Base-by-base conservation (phyloP, 2,888 invertebrate genomes). In the Schizotus pectinicornis region DNA sequence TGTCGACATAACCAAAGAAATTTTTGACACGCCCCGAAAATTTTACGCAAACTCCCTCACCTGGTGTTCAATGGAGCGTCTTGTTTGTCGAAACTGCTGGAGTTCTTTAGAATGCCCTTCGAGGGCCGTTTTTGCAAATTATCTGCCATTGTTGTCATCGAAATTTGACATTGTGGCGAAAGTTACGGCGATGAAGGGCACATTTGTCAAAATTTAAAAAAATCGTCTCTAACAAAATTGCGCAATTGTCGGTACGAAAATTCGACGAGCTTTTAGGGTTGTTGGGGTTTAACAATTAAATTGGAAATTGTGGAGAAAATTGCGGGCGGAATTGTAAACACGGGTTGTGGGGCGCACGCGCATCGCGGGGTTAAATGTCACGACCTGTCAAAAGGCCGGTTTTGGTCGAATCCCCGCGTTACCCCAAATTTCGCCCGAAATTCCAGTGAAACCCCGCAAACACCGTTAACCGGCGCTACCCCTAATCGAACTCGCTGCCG, bases 21-120 rank as follows among this genome's bases (percentile, higher is more conserved):
- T 30, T 34, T 37, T 37, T 43, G 47, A 58, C 42, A 42, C 42
- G 47, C 48, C 37, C 39, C 46, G 30, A 35, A 32, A 50, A 45
- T 7, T 38, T 46, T 22, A 39, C 12, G 31, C 11, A 14, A 50
- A 50, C n/a, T 50, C 7, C 42, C 72, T 70, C 73, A 74, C 77
- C 68, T 70, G 64, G 79, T 75, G 48, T 58, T 37, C 3, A 71
- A 67, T 43, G 72, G 78, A 34, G 67, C 56, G 39, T 79, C 77
- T 55, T 76, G 87, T 60, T 86, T 88, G 80, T 96, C 95, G 77
- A 95, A 91, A 82, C 95, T 95, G 68, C 94, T 90, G 7, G 95
- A 94, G 60, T 92, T 89, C 81, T 96, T 97, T 59, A 97, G 83
- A 77, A 97, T 97, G 70, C 96, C 93, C 83, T 95, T 94, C 7